Percentiles rank a stretch among this genome's conserved stretches.
phyloP scores from a whole-genome alignment of 2,113 vertebrate species.

The Zapus hudsonius region DNA sequence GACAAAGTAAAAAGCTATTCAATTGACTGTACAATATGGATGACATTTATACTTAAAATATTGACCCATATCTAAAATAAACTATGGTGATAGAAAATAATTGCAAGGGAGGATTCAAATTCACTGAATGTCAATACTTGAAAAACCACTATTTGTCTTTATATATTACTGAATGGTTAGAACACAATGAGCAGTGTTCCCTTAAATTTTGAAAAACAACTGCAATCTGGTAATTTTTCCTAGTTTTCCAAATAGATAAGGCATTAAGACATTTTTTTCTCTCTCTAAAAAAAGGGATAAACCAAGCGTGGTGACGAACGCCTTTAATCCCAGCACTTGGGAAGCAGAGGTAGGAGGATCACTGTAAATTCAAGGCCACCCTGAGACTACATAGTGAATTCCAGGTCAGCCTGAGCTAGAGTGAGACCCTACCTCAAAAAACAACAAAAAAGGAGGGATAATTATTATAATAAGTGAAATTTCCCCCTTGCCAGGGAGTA shows the following conservation, averaged over 20 bases:
- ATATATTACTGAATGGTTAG: background rate
- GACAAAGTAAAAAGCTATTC: background rate
- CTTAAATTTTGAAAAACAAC: constrained; percentile 1
- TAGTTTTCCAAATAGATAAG: constrained; percentile 36
- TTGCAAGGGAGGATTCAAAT: background rate
- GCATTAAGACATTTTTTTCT: background rate
- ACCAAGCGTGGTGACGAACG: too few species aligned
- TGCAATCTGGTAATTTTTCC: background rate
- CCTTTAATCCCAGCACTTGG: too few species aligned
- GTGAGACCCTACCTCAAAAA: too few species aligned
- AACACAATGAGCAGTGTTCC: background rate
- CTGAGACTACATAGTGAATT: too few species aligned
- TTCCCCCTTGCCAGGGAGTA: background rate
- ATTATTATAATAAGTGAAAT: constrained; percentile 9
- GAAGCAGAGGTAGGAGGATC: too few species aligned
- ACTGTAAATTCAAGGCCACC: too few species aligned
- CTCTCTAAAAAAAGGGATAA: too few species aligned
- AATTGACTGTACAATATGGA: background rate
- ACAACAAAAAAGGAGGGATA: background rate
- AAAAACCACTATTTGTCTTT: background rate
- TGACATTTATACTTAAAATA: constrained; percentile 16
- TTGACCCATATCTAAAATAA: constrained; percentile 29
- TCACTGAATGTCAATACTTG: background rate
- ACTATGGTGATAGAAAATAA: background rate
- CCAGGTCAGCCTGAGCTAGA: too few species aligned